Percentiles rank a stretch among this genome's conserved stretches.
Evolutionary conservation across 2,888 invertebrate species (phyloP).

Genomic region (Asteroscopus sphinx): DNA sequence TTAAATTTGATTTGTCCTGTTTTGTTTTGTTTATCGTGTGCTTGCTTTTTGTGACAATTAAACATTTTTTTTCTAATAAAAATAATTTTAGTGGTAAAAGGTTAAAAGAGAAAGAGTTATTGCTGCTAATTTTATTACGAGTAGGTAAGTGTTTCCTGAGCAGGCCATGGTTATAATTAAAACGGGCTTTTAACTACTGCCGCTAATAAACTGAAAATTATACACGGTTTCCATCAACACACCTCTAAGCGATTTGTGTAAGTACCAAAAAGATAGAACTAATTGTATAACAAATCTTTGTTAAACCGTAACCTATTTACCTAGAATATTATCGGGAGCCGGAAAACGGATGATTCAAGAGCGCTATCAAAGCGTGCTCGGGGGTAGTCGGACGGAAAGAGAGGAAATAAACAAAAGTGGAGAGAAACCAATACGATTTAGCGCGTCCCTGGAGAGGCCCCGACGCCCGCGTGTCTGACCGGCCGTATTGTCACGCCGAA

Average conservation of each 20-base stretch:
- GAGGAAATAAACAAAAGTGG: conserved; percentile 74
- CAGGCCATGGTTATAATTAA: conserved; percentile 39
- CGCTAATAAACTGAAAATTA: conserved; percentile 42
- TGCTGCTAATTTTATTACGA: conserved; percentile 41
- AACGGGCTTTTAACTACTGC: conserved; percentile 34
- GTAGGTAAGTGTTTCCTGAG: conserved; percentile 44
- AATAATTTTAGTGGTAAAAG: conserved; percentile 24
- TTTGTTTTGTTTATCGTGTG: no score
- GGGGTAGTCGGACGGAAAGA: conserved; percentile 61
- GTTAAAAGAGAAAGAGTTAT: conserved; percentile 27
- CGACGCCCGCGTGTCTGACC: conserved; percentile 59
- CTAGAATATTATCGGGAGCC: conserved; percentile 24
- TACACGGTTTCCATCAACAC: conserved; percentile 30
- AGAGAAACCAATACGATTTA: conserved; percentile 83
- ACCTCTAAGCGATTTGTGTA: conserved; percentile 1
- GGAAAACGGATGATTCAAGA: conserved; percentile 53
- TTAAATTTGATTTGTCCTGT: no score
- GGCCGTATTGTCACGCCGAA: conserved; percentile 78
- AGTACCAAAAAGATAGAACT: conserved; percentile 12
- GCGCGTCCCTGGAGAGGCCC: conserved; percentile 73
- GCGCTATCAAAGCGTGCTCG: conserved; percentile 48
- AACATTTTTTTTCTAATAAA: no score
- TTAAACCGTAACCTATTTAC: conserved; percentile 34
- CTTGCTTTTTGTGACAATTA: no score
- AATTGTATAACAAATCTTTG: conserved; percentile 9